A percentile compares a stretch with the other conserved stretches of the same genome.
phyloP scores from a whole-genome alignment of 2,888 invertebrate species.

The Itoplectis maculator region DNA sequence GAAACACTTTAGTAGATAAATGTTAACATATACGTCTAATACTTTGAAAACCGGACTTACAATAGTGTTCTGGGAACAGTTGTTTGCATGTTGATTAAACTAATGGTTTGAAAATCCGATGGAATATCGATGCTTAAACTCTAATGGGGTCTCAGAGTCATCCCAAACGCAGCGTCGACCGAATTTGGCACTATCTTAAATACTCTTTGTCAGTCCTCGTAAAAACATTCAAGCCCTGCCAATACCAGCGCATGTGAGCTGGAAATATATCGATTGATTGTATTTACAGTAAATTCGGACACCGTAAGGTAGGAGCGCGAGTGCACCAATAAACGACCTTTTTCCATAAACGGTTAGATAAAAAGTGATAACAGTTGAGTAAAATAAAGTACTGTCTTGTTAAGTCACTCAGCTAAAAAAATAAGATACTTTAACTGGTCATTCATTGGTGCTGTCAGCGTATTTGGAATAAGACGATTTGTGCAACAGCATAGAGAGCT shows the following conservation, averaged over 20 bases:
- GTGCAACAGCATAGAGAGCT: constrained; percentile 41
- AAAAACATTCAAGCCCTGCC: constrained; percentile 27
- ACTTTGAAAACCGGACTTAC: constrained; percentile 47
- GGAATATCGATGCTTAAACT: constrained; percentile 28
- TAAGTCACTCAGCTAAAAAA: constrained; percentile 3
- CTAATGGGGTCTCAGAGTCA: constrained; percentile 41
- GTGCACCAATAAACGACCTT: constrained; percentile 10
- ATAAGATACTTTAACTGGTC: neutral
- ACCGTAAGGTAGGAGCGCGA: neutral
- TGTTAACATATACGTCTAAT: constrained; percentile 17
- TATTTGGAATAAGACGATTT: constrained; percentile 29
- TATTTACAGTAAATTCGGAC: constrained; percentile 57
- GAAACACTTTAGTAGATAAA: constrained; percentile 57
- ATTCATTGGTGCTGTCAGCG: neutral
- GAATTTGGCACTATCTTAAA: constrained; percentile 62
- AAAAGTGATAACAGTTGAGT: constrained; percentile 9
- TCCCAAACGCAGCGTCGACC: constrained; percentile 44
- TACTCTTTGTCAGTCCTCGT: constrained; percentile 42
- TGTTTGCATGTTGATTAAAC: constrained; percentile 13
- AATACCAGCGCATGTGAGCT: constrained; percentile 17
- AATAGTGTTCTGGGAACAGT: constrained; percentile 12
- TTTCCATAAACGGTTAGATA: neutral
- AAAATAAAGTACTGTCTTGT: neutral
- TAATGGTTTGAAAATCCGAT: constrained; percentile 23
- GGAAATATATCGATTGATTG: constrained; percentile 38